Conservation (phyloP, 2,797 vertebrate species). For the Pristis pectinata region DNA sequence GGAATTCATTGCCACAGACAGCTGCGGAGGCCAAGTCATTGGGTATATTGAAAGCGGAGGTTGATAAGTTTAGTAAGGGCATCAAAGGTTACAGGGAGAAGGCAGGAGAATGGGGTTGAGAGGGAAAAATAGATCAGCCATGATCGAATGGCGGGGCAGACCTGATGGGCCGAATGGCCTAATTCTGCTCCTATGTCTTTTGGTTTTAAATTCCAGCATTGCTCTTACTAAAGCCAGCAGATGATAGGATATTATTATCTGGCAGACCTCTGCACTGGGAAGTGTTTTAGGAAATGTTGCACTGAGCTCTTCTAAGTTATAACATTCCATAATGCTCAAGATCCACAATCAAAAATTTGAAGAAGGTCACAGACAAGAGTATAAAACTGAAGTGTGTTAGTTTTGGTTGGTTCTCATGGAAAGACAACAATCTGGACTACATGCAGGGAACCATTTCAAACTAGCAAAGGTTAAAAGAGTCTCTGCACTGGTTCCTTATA, state of each 20-base stretch:
- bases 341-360: background rate
- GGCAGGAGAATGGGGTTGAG: too few relatives aligned
- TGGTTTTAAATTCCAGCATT: too few relatives aligned
- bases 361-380: background rate
- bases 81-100: too few relatives aligned
- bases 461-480: background rate
- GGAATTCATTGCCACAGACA: too few relatives aligned
- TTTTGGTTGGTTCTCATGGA: background rate
- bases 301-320: background rate
- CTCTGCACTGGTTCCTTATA: background rate
- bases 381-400: background rate
- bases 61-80: too few relatives aligned
- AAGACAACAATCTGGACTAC: background rate
- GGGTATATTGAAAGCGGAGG: too few relatives aligned
- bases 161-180: too few relatives aligned
- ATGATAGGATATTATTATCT: background rate
- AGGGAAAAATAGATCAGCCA: too few relatives aligned
- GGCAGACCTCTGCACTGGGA: background rate
- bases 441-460: background rate
- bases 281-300: background rate
- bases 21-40: too few relatives aligned
- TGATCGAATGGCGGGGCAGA: too few relatives aligned
- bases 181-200: too few relatives aligned
- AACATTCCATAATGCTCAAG: background rate
- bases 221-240: too few relatives aligned